Evolutionary conservation across 2,797 vertebrate genomes (phyloP).

Genomic region (Borostomias antarcticus): DNA sequence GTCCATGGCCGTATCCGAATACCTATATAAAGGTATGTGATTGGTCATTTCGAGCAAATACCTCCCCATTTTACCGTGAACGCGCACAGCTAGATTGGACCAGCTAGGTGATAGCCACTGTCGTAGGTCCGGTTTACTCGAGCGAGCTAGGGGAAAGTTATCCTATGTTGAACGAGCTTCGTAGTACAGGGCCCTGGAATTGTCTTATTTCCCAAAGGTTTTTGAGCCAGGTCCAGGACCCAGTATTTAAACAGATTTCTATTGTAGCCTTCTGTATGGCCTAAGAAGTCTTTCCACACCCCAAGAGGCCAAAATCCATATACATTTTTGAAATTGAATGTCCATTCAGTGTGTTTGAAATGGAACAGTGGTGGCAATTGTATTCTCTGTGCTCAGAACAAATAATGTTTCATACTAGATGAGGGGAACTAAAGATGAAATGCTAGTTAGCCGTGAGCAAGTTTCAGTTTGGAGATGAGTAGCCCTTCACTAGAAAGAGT

Average conservation of each 20-base stretch:
- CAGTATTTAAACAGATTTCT: neutral
- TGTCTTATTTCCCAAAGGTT: too few relatives aligned
- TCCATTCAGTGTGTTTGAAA: slow-evolving; percentile 64
- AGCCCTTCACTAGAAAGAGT: slow-evolving; percentile 83
- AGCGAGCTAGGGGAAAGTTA: too few relatives aligned
- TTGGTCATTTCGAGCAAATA: too few relatives aligned
- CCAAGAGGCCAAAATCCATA: slow-evolving; percentile 20
- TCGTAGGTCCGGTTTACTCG: too few relatives aligned
- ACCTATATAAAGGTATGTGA: too few relatives aligned
- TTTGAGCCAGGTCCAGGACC: neutral
- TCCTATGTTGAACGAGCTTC: too few relatives aligned
- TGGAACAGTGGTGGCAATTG: slow-evolving; percentile 76
- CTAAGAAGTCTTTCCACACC: neutral
- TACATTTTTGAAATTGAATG: slow-evolving; percentile 60
- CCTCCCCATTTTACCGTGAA: too few relatives aligned
- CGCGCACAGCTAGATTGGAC: too few relatives aligned
- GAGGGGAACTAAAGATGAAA: slow-evolving; percentile 99
- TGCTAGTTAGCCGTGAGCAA: slow-evolving; percentile 88
- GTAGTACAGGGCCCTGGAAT: too few relatives aligned
- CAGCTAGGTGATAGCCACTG: too few relatives aligned
- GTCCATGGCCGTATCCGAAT: too few relatives aligned
- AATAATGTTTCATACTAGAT: slow-evolving; percentile 88
- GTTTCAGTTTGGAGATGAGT: slow-evolving; percentile 88
- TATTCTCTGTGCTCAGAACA: slow-evolving; percentile 84
- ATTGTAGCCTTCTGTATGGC: too few relatives aligned